Evolutionary conservation across 2,888 invertebrate species (phyloP).

Genomic region (Unio delphinus): DNA sequence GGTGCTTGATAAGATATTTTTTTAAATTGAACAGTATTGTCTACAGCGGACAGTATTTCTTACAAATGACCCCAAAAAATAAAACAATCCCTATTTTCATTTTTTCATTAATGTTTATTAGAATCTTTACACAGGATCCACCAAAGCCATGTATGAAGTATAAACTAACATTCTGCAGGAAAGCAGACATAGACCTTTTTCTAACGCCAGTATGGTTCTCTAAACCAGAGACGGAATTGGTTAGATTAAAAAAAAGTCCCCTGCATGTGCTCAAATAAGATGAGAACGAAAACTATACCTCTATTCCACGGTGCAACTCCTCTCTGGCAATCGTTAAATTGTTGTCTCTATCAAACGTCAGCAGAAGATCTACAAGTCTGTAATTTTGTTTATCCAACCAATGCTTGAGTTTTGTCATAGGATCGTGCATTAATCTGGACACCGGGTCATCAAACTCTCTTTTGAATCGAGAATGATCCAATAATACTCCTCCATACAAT

Average conservation of each 20-base stretch:
- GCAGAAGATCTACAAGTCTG: slow-evolving; percentile 55
- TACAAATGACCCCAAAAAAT: too few species aligned
- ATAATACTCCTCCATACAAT: slow-evolving; percentile 54
- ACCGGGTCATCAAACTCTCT: slow-evolving; percentile 24
- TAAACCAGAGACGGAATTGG: neutral
- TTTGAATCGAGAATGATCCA: slow-evolving; percentile 17
- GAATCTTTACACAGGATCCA: too few species aligned
- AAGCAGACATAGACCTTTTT: too few species aligned
- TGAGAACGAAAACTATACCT: slow-evolving; percentile 27
- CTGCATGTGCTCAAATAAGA: neutral
- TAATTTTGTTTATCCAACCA: slow-evolving; percentile 49
- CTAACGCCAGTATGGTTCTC: too few species aligned
- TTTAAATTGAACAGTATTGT: too few species aligned
- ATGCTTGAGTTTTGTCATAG: slow-evolving; percentile 58
- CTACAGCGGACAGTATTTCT: too few species aligned
- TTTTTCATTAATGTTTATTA: too few species aligned
- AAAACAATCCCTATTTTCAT: too few species aligned
- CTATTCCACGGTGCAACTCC: slow-evolving; percentile 51
- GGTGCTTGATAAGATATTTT: too few species aligned
- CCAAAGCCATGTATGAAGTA: too few species aligned
- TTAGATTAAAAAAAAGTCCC: neutral
- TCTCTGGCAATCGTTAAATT: slow-evolving; percentile 44
- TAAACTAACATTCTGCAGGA: too few species aligned
- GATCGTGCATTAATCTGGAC: slow-evolving; percentile 40
- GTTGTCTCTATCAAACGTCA: slow-evolving; percentile 55